Conservation (phyloP, 2,113 vertebrate genomes). For the Benitochromis conjunctus region DNA sequence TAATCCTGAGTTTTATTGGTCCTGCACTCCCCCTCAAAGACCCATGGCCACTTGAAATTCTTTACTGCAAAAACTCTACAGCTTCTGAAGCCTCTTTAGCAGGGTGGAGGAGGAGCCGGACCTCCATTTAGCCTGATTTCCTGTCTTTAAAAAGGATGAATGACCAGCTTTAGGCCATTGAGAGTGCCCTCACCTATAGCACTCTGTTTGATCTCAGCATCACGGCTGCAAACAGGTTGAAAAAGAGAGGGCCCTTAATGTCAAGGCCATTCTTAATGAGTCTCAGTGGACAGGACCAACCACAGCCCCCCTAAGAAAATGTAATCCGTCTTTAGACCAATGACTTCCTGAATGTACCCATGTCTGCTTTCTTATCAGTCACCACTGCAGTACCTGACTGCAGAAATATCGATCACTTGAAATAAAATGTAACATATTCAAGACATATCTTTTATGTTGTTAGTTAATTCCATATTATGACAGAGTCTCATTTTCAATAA, state of each 20-base stretch:
- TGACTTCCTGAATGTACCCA: conserved; percentile 42
- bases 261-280: conserved; percentile 71
- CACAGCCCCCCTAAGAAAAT: conserved; percentile 44
- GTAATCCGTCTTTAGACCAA: conserved; percentile 51
- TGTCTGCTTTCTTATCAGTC: conserved; percentile 6
- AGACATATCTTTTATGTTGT: neutral
- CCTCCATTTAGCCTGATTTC: conserved; percentile 74
- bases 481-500: conserved; percentile 41
- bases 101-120: conserved; percentile 43
- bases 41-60: conserved; percentile 67
- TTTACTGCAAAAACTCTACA: conserved; percentile 59
- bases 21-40: conserved; percentile 49
- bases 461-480: conserved; percentile 5
- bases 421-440: neutral
- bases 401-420: neutral
- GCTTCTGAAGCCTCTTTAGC: conserved; percentile 61
- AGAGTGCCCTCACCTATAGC: conserved; percentile 63
- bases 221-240: conserved; percentile 60
- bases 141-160: conserved; percentile 73
- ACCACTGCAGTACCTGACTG: neutral
- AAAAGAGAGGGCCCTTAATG: conserved; percentile 65
- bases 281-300: conserved; percentile 54
- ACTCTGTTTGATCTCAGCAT: conserved; percentile 72
- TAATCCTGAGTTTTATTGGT: conserved; percentile 66
- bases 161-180: conserved; percentile 70